Base-by-base conservation (phyloP, 2,113 vertebrate genomes). In the Elachura formosa region DNA sequence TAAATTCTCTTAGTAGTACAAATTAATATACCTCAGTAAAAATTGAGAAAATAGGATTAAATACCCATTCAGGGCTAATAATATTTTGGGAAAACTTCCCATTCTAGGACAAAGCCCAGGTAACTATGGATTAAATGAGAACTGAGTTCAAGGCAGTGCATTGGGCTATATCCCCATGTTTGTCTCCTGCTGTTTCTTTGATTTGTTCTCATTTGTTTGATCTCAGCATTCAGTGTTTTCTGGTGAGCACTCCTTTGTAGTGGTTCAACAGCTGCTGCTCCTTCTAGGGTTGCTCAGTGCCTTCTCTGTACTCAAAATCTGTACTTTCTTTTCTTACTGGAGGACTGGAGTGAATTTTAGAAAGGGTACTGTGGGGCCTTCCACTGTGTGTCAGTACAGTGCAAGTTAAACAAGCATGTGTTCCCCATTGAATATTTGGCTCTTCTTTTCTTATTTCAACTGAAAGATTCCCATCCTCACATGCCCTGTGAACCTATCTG, bases 351-450 rank as follows among this genome's bases (percentile, higher is more conserved):
- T n/a, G 63, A 55, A 43, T 86, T 88, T 94, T 73, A 63, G 54
- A 83, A 66, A 77, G 71, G 46, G 83, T 40, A 62, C 41, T 7
- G 4, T n/a, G 36, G 51, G 80, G 55, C n/a, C 64, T 48, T 94
- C 90, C 90, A 84, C 79, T 55, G 88, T 71, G 84, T 91, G 91
- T 94, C 94, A 95, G 87, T 80, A 77, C 91, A 49, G 79, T 38
- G 25, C 91, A 94, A 84, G 49, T 73, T 88, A 94, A 86, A 62
- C 38, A 78, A 91, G 31, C 1, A 3, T 20, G 12, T 38, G 12
- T 41, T 51, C 56, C 64, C 52, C 55, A 63, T 29, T 28, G 46
- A 84, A 89, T 8, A 67, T 69, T 66, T 86, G 46, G 11, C 51
- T 87, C 63, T 73, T 85, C 51, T 59, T 67, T 68, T 87, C 66